Evolutionary conservation across 2,113 vertebrate species (phyloP).

Genomic region (Lasiurus cinereus): DNA sequence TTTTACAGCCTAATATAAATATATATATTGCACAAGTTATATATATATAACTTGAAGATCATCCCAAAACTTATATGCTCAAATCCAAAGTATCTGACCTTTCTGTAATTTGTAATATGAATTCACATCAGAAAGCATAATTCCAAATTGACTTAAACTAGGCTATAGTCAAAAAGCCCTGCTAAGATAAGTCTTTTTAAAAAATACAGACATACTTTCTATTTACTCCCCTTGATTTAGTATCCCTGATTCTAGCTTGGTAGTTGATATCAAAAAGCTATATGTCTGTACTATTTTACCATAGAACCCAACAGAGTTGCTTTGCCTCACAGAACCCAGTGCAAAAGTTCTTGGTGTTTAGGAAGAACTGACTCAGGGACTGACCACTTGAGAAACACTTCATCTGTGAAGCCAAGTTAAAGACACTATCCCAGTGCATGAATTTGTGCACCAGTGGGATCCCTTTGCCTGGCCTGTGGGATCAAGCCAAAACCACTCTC

Average conservation of each 20-base stretch:
- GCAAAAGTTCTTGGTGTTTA: not conserved
- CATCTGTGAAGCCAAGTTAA: not conserved
- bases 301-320: not conserved
- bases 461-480: too few relatives aligned
- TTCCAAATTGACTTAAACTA: conserved; percentile 3
- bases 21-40: too few relatives aligned
- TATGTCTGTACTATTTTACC: not conserved
- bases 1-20: too few relatives aligned
- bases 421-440: not conserved
- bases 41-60: not conserved
- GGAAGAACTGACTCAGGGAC: not conserved
- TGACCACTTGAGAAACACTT: not conserved
- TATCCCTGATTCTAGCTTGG: not conserved
- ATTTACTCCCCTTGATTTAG: not conserved
- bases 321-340: not conserved
- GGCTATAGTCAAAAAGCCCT: not conserved
- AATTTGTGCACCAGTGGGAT: too few relatives aligned
- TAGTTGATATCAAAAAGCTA: not conserved
- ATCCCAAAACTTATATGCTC: not conserved
- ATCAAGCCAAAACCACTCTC: too few relatives aligned
- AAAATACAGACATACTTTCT: not conserved
- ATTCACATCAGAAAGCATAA: not conserved
- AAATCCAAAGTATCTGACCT: not conserved
- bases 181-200: not conserved
- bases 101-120: not conserved